Percentiles rank a stretch among this genome's conserved stretches.
Evolutionary conservation across 2,797 vertebrate genomes (phyloP).

Genomic region (Esox lucius): DNA sequence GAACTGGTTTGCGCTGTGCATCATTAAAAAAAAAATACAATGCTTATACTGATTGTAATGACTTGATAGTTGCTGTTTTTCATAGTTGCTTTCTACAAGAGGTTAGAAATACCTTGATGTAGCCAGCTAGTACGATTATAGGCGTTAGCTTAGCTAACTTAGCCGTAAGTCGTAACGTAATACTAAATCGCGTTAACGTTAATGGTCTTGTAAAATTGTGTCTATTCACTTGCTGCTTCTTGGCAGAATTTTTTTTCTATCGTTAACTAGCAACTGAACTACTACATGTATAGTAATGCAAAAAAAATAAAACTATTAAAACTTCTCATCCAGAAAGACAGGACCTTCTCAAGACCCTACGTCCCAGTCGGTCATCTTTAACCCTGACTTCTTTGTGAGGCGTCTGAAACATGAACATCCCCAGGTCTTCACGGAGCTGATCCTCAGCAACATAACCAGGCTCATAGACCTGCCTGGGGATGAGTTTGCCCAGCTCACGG

Average conservation of each 20-base stretch:
- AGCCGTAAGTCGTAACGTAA: background rate
- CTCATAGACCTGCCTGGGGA: slow-evolving; percentile 94
- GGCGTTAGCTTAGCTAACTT: slow-evolving; percentile 2
- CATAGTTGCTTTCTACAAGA: background rate
- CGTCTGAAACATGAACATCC: slow-evolving; percentile 90
- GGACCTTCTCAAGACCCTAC: slow-evolving; percentile 84
- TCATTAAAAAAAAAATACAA: background rate
- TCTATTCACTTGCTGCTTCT: background rate
- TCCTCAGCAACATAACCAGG: slow-evolving; percentile 92
- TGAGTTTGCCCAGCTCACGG: slow-evolving; percentile 90
- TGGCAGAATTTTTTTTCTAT: background rate
- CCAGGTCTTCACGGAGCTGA: slow-evolving; percentile 84
- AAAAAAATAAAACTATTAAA: background rate
- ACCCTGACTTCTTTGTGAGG: slow-evolving; percentile 98
- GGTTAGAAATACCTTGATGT: background rate
- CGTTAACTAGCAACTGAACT: background rate
- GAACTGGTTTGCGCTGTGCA: background rate
- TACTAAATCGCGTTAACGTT: background rate
- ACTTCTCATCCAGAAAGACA: slow-evolving; percentile 71
- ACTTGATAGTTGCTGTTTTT: background rate
- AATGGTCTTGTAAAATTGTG: background rate
- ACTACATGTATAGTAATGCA: background rate
- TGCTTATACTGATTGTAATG: background rate
- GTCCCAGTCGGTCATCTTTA: slow-evolving; percentile 87
- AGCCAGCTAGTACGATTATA: background rate